Evolutionary conservation across 2,888 invertebrate species (phyloP).

Genomic region (Phrixothrix hirtus): DNA sequence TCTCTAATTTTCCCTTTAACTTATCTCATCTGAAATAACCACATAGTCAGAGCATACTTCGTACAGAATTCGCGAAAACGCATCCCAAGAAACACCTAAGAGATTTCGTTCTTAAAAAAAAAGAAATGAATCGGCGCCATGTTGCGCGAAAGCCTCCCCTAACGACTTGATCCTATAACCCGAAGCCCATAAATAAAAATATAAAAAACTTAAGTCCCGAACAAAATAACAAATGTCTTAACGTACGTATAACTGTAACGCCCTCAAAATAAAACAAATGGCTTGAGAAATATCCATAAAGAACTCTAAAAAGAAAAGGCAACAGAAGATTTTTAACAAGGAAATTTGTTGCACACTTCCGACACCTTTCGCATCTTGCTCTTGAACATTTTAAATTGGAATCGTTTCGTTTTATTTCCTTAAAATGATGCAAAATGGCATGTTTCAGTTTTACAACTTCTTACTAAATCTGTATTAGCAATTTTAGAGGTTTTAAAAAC

Average conservation of each 20-base stretch:
- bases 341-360: constrained; percentile 1
- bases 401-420: no score
- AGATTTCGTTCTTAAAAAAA: no score
- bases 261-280: constrained; percentile 22
- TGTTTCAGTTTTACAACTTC: no score
- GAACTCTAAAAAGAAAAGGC: constrained; percentile 4
- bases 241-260: constrained; percentile 17
- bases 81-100: no score
- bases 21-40: no score
- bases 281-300: constrained; percentile 20
- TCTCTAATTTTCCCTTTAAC: no score
- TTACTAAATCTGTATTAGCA: no score
- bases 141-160: background rate
- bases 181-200: constrained; percentile 20
- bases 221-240: constrained; percentile 21
- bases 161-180: constrained; percentile 19
- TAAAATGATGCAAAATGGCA: no score
- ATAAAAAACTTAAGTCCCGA: constrained; percentile 25
- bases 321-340: constrained; percentile 4
- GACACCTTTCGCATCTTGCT: background rate
- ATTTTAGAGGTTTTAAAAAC: no score
- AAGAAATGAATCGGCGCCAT: constrained; percentile 3
- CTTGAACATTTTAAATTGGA: background rate
- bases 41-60: no score
- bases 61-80: no score